A percentile compares a stretch with the other conserved stretches of the same genome.
Conservation (phyloP, 2,888 invertebrate genomes). For the Beris chalybata region DNA sequence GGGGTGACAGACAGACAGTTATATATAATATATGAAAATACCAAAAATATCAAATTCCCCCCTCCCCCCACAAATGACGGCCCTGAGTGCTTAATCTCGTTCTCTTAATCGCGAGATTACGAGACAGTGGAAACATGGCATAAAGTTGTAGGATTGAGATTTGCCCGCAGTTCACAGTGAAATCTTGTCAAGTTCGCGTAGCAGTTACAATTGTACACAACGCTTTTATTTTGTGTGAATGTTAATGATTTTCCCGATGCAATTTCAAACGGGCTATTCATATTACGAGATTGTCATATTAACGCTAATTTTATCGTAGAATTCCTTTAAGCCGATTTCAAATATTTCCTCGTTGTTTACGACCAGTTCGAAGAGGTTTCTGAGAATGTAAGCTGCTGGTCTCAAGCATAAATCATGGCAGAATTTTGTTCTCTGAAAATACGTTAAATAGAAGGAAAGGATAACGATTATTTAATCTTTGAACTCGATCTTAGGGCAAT, state of each 20-base stretch:
- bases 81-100: too few species aligned
- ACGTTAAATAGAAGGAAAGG: background rate
- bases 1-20: too few species aligned
- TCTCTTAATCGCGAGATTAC: too few species aligned
- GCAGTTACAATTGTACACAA: slow-evolving; percentile 77
- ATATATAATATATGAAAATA: too few species aligned
- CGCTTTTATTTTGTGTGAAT: slow-evolving; percentile 77
- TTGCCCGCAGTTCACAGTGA: too few species aligned
- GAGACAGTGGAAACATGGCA: too few species aligned
- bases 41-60: too few species aligned
- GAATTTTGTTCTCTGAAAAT: slow-evolving; percentile 63
- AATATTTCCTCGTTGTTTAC: slow-evolving; percentile 75
- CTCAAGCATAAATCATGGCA: slow-evolving; percentile 71
- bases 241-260: slow-evolving; percentile 76
- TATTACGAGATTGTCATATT: slow-evolving; percentile 86
- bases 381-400: slow-evolving; percentile 71
- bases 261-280: slow-evolving; percentile 86
- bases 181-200: slow-evolving; percentile 59
- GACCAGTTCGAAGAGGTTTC: slow-evolving; percentile 75
- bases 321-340: slow-evolving; percentile 70
- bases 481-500: too few species aligned
- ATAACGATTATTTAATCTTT: background rate
- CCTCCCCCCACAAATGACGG: too few species aligned
- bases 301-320: slow-evolving; percentile 75
- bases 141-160: too few species aligned